Percentiles rank a stretch among this genome's conserved stretches.
Conservation (phyloP, 2,888 invertebrate species). For the Panopea generosa region DNA sequence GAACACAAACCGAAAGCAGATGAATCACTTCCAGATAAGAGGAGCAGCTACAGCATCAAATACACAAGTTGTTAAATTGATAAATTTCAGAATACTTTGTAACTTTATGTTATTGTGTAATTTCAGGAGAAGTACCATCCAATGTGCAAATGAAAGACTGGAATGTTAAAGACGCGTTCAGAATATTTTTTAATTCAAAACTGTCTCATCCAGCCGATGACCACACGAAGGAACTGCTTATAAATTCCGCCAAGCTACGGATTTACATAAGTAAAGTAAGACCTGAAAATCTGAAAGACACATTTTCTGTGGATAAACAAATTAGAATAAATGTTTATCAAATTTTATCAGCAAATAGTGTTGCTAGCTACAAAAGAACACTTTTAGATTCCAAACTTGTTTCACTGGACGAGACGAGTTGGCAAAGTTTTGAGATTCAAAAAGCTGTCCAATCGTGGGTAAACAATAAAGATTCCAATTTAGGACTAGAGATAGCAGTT, state of each 20-base stretch:
- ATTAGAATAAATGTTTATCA: slow-evolving; percentile 57
- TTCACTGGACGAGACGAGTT: slow-evolving; percentile 36
- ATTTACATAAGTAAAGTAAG: slow-evolving; percentile 38
- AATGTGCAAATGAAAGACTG: slow-evolving; percentile 33
- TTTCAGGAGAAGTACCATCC: slow-evolving; percentile 52
- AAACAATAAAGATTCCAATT: slow-evolving; percentile 49
- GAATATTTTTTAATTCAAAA: slow-evolving; percentile 43
- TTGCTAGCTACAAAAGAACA: slow-evolving; percentile 48
- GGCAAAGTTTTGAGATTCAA: slow-evolving; percentile 59
- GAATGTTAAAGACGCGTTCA: slow-evolving; percentile 34
- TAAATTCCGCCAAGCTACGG: slow-evolving; percentile 59
- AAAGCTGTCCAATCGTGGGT: slow-evolving; percentile 60
- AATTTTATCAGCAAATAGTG: slow-evolving; percentile 51
- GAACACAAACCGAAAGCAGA: too few species aligned
- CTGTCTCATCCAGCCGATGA: slow-evolving; percentile 50
- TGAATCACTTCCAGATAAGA: too few species aligned
- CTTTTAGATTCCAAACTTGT: slow-evolving; percentile 61
- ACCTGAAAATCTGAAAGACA: slow-evolving; percentile 55
- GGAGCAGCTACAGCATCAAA: too few species aligned
- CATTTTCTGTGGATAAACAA: slow-evolving; percentile 55
- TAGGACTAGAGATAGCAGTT: slow-evolving; percentile 60
- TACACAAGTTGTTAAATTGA: too few species aligned
- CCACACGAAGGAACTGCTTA: slow-evolving; percentile 43
- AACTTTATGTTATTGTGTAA: too few species aligned
- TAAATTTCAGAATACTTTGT: too few species aligned